phyloP scores from a whole-genome alignment of 1,140 invertebrate genomes.

The Lepeophtheirus salmonis region DNA sequence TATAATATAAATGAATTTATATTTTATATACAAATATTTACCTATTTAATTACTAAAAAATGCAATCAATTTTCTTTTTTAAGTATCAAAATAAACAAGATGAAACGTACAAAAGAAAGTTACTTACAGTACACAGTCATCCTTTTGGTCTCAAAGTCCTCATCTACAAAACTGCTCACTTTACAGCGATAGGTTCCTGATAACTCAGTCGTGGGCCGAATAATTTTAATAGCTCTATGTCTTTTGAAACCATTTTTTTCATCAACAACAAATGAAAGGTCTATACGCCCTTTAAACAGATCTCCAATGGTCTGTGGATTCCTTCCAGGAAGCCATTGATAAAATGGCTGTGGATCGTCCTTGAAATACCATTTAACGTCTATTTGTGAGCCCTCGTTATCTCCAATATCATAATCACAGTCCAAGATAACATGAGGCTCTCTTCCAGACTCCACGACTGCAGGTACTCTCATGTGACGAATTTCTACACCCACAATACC shows the following conservation, averaged over 20 bases:
- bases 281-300: slow-evolving; percentile 5
- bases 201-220: slow-evolving; percentile 46
- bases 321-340: slow-evolving; percentile 51
- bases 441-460: slow-evolving; percentile 1
- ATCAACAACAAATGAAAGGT: slow-evolving; percentile 10
- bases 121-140: slow-evolving; percentile 17
- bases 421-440: slow-evolving; percentile 10
- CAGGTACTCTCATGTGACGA: slow-evolving; percentile 4
- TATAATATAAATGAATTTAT: no score
- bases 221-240: slow-evolving; percentile 52
- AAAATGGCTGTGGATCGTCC: slow-evolving; percentile 36
- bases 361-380: neutral
- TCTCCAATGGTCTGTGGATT: slow-evolving; percentile 15
- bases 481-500: slow-evolving; percentile 7
- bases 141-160: slow-evolving; percentile 15
- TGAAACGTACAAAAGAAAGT: no score
- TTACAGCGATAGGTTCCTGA: slow-evolving; percentile 54
- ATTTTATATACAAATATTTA: no score
- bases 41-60: no score
- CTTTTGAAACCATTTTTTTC: slow-evolving; percentile 3
- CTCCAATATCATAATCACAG: slow-evolving; percentile 8
- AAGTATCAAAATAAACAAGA: no score
- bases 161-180: slow-evolving; percentile 28
- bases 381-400: slow-evolving; percentile 2
- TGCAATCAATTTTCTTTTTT: no score